phyloP scores from a whole-genome alignment of 2,113 vertebrate species.

The Athene noctua region DNA sequence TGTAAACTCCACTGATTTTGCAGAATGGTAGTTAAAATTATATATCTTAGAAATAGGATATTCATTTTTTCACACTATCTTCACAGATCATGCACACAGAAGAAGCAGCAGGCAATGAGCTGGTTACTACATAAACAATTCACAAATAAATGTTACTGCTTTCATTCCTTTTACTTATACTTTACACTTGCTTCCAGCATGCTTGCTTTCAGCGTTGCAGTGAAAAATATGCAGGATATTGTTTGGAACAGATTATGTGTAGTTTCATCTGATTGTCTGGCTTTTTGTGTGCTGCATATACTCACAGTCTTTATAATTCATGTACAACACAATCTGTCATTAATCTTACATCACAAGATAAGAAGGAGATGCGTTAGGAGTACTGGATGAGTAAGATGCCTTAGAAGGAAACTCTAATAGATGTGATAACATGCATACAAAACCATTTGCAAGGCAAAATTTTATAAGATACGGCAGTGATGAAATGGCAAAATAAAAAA shows the following conservation, averaged over 20 bases:
- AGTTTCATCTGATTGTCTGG: not conserved
- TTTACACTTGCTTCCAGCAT: not conserved
- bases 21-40: not conserved
- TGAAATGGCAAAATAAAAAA: not conserved
- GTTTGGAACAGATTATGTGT: not conserved
- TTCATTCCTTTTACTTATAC: not conserved
- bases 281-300: not conserved
- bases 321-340: constrained; percentile 12
- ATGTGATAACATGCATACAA: not conserved
- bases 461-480: not conserved
- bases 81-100: not conserved
- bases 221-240: not conserved
- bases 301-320: not conserved
- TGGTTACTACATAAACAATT: constrained; percentile 7
- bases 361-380: not conserved
- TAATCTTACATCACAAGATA: constrained; percentile 24
- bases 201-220: not conserved
- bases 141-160: not conserved
- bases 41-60: not conserved
- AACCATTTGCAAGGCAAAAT: not conserved
- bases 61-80: not conserved
- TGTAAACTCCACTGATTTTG: not conserved
- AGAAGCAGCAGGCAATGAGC: not conserved
- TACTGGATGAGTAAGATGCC: not conserved
- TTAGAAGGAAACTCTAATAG: not conserved